Base-by-base conservation (phyloP, 2,113 vertebrate genomes). In the Syngnathoides biaculeatus region DNA sequence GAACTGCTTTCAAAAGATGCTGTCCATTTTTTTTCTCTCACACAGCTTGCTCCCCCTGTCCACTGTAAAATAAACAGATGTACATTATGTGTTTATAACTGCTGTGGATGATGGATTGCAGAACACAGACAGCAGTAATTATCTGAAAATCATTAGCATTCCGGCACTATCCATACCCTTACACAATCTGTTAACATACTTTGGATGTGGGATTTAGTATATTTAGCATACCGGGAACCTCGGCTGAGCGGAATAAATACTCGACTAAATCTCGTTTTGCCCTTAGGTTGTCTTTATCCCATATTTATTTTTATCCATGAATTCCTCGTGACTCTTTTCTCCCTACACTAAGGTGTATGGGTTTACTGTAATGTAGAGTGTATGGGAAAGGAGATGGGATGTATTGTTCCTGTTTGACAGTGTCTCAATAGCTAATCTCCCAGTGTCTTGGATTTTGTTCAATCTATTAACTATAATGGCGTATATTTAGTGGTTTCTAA, bases 401-500 rank as follows among this genome's bases (percentile, higher is more conserved):
- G 72, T 74, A 85, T 89, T 91, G 87, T 90, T 81, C 79, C 71
- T 12, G 20, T 85, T 77, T 90, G 90, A 89, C 87, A 88, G 84
- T 72, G 48, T 69, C 74, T 90, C 80, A 89, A 88, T 84, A 84
- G 87, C 85, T 90, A 89, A 91, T 89, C 88, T 89, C 81, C 1
- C 68, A 84, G 84, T 79, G 78, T 89, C 74, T 88, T 88, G 87
- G 89, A 90, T 89, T 86, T 78, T 24, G 77, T 86, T 90, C 86
- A 88, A 90, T 90, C 81, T 86, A 84, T 89, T 86, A 89, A 83
- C 79, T 72, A 87, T 86, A 89, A 89, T 88, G 81, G 86, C 78
- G 68, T 89, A 88, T 89, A 89, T 88, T 88, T 88, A 86, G 86
- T 88, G 88, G 84, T 86, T 89, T 81, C 86, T 84, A 89, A 91